These are phyloP conservation scores for Apamea sordens DNA, from an alignment of 2,888 invertebrate genomes.

Conservation along the genomic window DNA sequence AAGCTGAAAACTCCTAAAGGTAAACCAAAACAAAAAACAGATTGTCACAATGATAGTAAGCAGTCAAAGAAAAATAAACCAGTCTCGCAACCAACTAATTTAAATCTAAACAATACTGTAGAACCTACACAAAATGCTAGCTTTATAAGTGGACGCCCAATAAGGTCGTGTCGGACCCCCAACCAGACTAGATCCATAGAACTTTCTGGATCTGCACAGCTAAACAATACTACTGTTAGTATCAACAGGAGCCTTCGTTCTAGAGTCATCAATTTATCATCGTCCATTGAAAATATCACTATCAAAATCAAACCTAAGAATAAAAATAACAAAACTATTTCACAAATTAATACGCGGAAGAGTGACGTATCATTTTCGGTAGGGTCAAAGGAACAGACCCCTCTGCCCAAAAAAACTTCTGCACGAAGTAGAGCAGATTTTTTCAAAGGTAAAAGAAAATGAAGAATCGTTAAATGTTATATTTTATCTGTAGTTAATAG, in stretches of 20 bases:
- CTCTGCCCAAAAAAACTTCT: constrained; percentile 39
- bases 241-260: constrained; percentile 49
- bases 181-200: constrained; percentile 54
- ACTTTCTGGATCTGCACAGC: constrained; percentile 39
- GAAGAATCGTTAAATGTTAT: not conserved
- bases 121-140: constrained; percentile 37
- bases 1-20: constrained; percentile 35
- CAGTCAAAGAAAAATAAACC: constrained; percentile 26
- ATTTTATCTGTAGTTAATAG: constrained; percentile 1
- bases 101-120: constrained; percentile 40
- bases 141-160: constrained; percentile 53
- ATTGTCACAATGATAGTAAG: constrained; percentile 11
- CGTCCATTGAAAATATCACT: constrained; percentile 56
- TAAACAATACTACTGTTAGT: constrained; percentile 35
- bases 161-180: constrained; percentile 65
- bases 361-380: constrained; percentile 68
- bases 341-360: constrained; percentile 40
- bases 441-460: constrained; percentile 48
- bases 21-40: constrained; percentile 29
- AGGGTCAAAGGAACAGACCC: constrained; percentile 39
- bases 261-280: constrained; percentile 52
- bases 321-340: constrained; percentile 41
- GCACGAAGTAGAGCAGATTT: constrained; percentile 30
- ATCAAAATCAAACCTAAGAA: constrained; percentile 50
- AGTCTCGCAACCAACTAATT: constrained; percentile 16